Evolutionary conservation across 2,888 invertebrate genomes (phyloP).

Genomic region (Salpingus planirostris): DNA sequence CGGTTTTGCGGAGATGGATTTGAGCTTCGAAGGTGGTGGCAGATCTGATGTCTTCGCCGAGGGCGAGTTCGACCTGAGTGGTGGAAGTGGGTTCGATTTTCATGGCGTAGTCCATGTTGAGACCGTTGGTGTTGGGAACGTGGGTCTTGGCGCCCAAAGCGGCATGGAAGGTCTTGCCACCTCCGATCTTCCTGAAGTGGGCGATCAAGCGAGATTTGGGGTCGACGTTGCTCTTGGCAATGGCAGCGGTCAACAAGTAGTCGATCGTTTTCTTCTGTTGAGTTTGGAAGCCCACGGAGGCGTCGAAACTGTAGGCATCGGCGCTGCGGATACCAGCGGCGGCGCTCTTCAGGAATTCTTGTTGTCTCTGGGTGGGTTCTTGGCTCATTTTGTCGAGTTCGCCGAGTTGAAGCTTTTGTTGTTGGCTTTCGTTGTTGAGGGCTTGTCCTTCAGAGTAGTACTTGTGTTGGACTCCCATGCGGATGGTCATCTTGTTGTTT

Average conservation of each 20-base stretch:
- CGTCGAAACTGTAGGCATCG: conserved; percentile 45
- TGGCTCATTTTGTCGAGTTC: conserved; percentile 1
- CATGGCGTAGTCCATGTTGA: conserved; percentile 49
- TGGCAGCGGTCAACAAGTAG: conserved; percentile 47
- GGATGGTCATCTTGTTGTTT: conserved; percentile 17
- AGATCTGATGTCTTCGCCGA: conserved; percentile 41
- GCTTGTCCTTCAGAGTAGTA: conserved; percentile 19
- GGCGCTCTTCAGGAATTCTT: conserved; percentile 47
- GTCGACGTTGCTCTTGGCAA: conserved; percentile 49
- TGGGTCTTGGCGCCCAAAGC: conserved; percentile 43
- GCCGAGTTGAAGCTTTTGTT: not conserved
- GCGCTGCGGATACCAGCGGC: conserved; percentile 48
- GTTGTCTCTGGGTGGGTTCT: conserved; percentile 33
- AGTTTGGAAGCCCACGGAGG: conserved; percentile 49
- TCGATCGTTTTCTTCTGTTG: conserved; percentile 44
- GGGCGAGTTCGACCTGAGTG: conserved; percentile 45
- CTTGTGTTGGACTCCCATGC: conserved; percentile 17
- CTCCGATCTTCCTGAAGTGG: conserved; percentile 41
- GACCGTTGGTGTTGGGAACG: conserved; percentile 45
- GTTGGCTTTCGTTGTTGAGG: conserved; percentile 11
- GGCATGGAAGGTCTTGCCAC: conserved; percentile 40
- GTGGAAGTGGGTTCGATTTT: conserved; percentile 45
- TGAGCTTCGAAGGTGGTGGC: conserved; percentile 23
- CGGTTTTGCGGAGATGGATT: conserved; percentile 45
- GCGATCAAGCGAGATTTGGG: conserved; percentile 46